A percentile compares a stretch with the other conserved stretches of the same genome.
Evolutionary conservation across 2,113 vertebrate genomes (phyloP).

Genomic region (Copsychus sechellarum): DNA sequence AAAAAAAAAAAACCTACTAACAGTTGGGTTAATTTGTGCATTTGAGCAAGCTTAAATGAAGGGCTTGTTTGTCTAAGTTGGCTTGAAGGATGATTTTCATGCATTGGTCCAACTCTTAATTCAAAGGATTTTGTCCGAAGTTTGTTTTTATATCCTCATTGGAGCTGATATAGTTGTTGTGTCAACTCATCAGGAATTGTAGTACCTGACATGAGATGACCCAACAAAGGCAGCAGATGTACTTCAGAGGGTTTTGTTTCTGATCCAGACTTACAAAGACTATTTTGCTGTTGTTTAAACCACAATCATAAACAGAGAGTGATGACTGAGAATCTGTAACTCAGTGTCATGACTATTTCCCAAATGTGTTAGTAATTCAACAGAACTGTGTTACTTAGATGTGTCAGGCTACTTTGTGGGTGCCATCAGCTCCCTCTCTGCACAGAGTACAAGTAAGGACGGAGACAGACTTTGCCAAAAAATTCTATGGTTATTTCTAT

Average conservation of each 20-base stretch:
- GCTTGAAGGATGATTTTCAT: background rate
- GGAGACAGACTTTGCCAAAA: rapidly evolving
- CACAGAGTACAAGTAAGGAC: background rate
- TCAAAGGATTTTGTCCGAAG: background rate
- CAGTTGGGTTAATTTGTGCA: background rate
- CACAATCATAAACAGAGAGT: background rate
- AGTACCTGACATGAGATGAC: background rate
- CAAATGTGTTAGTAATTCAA: background rate
- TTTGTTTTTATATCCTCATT: background rate
- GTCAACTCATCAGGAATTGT: background rate
- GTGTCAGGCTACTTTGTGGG: background rate
- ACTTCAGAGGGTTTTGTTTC: background rate
- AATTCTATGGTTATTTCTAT: background rate
- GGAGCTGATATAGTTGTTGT: background rate
- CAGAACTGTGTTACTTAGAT: background rate
- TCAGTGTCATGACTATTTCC: background rate
- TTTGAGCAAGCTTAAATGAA: background rate
- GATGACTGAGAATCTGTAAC: background rate
- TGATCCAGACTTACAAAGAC: background rate
- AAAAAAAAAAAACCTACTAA: background rate
- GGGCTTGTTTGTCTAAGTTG: background rate
- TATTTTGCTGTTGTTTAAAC: background rate
- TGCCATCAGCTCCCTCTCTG: background rate
- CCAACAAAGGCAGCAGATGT: background rate
- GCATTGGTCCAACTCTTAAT: background rate